phyloP scores from a whole-genome alignment of 2,888 invertebrate genomes.

The Laspeyria flexula region DNA sequence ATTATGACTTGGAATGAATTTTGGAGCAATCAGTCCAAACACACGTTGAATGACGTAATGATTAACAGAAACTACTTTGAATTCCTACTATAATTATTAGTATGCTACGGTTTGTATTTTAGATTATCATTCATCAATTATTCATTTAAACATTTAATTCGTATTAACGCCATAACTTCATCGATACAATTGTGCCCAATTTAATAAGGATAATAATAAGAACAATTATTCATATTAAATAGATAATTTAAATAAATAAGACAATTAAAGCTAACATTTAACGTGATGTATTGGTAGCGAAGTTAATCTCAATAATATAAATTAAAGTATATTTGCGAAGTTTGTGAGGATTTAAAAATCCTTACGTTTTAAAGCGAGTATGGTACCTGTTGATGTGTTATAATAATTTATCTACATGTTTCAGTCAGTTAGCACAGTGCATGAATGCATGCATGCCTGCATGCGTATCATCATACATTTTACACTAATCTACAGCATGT shows the following conservation, averaged over 20 bases:
- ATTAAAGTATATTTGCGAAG: slow-evolving; percentile 3
- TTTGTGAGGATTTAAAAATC: too few species aligned
- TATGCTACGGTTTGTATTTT: slow-evolving; percentile 11
- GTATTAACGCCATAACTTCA: neutral
- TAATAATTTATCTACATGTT: too few species aligned
- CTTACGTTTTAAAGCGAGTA: too few species aligned
- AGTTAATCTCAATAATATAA: slow-evolving; percentile 6
- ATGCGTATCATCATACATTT: too few species aligned
- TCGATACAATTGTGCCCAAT: neutral
- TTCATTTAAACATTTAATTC: neutral
- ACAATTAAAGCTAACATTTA: slow-evolving; percentile 14
- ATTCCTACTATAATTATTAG: neutral
- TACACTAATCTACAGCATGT: too few species aligned
- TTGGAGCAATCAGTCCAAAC: slow-evolving; percentile 41
- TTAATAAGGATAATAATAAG: neutral
- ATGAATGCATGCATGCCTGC: too few species aligned
- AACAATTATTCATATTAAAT: neutral
- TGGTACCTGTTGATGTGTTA: too few species aligned
- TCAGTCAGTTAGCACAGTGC: neutral
- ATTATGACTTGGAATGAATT: slow-evolving; percentile 42
- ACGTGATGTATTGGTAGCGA: slow-evolving; percentile 16
- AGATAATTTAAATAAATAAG: slow-evolving; percentile 13
- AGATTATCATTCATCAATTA: slow-evolving; percentile 10
- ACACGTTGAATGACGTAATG: slow-evolving; percentile 14
- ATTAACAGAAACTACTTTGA: slow-evolving; percentile 4